Evolutionary conservation across 2,888 invertebrate species (phyloP).

Genomic region (Arrhopalites spinosus): DNA sequence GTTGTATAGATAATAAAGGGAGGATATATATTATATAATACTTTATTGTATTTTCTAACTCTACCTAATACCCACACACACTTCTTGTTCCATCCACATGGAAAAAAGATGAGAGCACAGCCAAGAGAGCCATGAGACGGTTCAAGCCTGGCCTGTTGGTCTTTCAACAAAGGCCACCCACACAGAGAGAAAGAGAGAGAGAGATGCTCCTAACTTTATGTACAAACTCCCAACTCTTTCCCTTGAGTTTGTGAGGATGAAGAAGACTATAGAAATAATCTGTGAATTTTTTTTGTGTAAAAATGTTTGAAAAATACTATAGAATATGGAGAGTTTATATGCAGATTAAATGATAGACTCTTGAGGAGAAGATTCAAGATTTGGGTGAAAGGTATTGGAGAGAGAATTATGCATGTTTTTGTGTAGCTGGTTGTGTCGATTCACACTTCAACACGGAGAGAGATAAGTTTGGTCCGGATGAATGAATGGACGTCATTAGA

Average conservation of each 20-base stretch:
- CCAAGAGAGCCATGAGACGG: not conserved
- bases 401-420: constrained; percentile 25
- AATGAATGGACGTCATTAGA: constrained; percentile 32
- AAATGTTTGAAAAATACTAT: too few species aligned
- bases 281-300: too few species aligned
- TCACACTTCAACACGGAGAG: constrained; percentile 39
- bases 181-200: too few species aligned
- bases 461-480: constrained; percentile 31
- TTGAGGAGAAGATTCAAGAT: not conserved
- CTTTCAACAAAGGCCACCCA: too few species aligned
- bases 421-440: constrained; percentile 31
- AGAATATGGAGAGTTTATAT: too few species aligned
- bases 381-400: not conserved
- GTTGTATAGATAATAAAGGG: too few species aligned
- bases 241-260: too few species aligned
- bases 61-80: not conserved
- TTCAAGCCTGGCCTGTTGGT: not conserved
- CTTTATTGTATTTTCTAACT: not conserved
- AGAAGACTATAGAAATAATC: too few species aligned
- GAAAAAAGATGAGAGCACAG: not conserved
- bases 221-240: too few species aligned
- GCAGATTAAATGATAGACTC: not conserved
- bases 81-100: not conserved
- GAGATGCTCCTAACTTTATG: not conserved
- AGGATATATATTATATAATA: too few species aligned